Evolutionary conservation across 2,888 invertebrate genomes (phyloP), one percentile per base, ranked within the genome.

Genomic region (Sceliomorpha sp.): DNA sequence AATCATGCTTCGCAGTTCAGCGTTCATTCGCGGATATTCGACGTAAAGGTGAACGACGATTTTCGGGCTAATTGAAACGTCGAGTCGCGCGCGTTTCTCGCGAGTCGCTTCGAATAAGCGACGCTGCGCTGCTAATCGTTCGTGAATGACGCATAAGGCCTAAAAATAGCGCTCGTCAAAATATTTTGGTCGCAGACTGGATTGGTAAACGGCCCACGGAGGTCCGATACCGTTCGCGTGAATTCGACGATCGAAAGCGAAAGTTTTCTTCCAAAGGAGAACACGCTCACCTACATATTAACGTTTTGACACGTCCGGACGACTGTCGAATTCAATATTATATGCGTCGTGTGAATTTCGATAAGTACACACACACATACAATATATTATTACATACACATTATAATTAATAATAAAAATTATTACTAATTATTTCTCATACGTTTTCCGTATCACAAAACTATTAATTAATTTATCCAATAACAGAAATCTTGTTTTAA

Each of bases 161-260:
- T 68, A 68, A 67, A 73, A 80, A 77, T 77, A 77, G 68, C 56
- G 34, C 40, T 67, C 62, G 66, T 63, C 73, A 73, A 77, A 79
- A 79, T 77, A 76, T 76, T 76, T 74, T 72, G 64, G 63, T 68
- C 66, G 59, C 69, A 42, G 55, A 72, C 58, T 67, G 47, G 59
- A 64, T 53, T 64, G 69, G 58, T 68, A 62, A 72, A 72, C 48
- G 48, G 58, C 29, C 44, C 36, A 36, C 59, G 47, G 24, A 36
- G 53, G 45, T 48, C 45, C 39, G 37, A 37, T 29, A 27, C 10
- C 9, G 13, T 36, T 45, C 20, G 24, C 20, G 20, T 15, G 36
- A 47, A 31, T 26, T 32, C n/a, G 39, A 32, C 29, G 14, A 39
- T 26, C 15, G 37, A 42, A 42, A 59, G 32, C 26, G 24, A 59